phyloP scores from a whole-genome alignment of 2,113 vertebrate genomes.

The Leptocoma aspasia region DNA sequence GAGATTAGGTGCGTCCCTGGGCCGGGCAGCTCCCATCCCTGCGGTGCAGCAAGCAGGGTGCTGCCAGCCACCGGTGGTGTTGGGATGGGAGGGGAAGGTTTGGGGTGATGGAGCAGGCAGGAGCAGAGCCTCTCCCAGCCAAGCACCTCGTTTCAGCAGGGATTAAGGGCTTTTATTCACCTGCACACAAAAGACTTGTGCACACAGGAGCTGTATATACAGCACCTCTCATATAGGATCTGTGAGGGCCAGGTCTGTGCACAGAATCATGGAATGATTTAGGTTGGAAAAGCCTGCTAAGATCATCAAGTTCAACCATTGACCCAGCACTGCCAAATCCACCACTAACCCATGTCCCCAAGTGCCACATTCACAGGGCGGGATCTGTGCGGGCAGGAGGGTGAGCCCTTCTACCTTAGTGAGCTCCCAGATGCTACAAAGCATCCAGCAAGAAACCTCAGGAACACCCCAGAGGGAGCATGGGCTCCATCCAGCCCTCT shows the following conservation, averaged over 20 bases:
- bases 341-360: background rate
- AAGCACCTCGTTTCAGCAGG: background rate
- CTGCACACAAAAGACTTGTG: accelerated
- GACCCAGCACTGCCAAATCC: background rate
- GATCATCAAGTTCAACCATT: background rate
- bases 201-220: accelerated
- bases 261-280: background rate
- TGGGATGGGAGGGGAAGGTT: background rate
- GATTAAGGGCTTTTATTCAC: accelerated
- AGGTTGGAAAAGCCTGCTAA: background rate
- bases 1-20: background rate
- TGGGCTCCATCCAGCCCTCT: background rate
- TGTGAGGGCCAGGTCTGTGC: background rate
- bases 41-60: accelerated
- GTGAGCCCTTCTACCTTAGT: accelerated
- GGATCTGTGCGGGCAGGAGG: background rate
- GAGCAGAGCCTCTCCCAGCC: background rate
- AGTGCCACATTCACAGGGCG: background rate
- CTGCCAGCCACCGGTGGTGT: accelerated
- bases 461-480: accelerated
- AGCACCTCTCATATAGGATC: accelerated
- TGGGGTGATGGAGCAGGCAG: background rate
- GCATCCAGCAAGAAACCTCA: background rate
- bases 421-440: background rate
- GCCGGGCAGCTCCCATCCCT: background rate